Base-by-base conservation (phyloP, 2,113 vertebrate species). In the Thalassoma bifasciatum region DNA sequence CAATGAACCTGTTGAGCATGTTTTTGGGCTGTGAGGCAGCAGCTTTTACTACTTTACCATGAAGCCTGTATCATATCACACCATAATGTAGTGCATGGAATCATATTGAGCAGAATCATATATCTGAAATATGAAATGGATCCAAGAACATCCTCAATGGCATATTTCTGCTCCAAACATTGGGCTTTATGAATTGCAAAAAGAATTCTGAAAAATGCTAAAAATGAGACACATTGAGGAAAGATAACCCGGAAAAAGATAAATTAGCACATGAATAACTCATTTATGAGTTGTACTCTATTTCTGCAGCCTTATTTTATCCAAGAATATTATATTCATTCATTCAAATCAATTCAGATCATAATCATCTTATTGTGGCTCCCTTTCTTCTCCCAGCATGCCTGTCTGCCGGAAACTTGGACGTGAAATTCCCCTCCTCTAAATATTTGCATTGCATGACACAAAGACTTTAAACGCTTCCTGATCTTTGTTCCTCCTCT, bases 271-370 rank as follows among this genome's bases (percentile, higher is more conserved):
- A 14, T 58, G 47, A 58, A 64, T 12, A 3, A 0, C 22, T 40
- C n/a, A 38, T 73, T 42, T 42, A 47, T 58, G 63, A 66, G 36
- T 65, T 34, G 11, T n/a, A 11, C 34, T 66, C 52, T 60, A 38
- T 81, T 84, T 77, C 26, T n/a, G 12, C 5, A n/a, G 19, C 8
- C 10, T 40, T 37, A 46, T 75, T 75, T 60, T 57, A 17, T 7
- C 34, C 14, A 13, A n/a, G 23, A 22, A 72, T 57, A 72, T 85
- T 7, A 36, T 65, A 71, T 77, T 67, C 38, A 84, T 81, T 67
- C 57, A 84, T 84, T 80, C 53, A 54, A 77, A 79, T 84, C 9
- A 24, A 62, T 83, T 81, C 79, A 59, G 22, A 67, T 78, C 51
- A 52, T 72, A 77, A 79, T 83, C 76, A 63, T 77, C 74, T 73